Evolutionary conservation across 2,888 invertebrate species (phyloP).

Genomic region (Stegophylla sp.): DNA sequence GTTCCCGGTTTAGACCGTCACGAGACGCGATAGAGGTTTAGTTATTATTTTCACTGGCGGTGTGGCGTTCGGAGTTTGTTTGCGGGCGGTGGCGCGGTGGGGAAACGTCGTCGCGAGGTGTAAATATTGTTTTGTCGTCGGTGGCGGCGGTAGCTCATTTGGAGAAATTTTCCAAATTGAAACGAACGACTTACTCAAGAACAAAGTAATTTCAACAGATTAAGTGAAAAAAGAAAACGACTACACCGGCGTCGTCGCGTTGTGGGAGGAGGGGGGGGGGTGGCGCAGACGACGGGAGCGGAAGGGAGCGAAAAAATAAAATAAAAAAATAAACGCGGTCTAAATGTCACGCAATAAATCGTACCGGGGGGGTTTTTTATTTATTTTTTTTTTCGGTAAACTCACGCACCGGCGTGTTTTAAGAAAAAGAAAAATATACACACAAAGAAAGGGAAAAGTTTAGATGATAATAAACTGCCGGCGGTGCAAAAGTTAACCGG

Average conservation of each 20-base stretch:
- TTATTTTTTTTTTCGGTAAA: constrained; percentile 36
- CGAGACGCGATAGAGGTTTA: too few species aligned
- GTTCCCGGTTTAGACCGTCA: too few species aligned
- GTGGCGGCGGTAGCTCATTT: background rate
- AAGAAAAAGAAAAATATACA: constrained; percentile 9
- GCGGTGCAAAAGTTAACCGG: constrained; percentile 23
- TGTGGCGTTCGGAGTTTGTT: too few species aligned
- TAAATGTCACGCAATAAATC: constrained; percentile 55
- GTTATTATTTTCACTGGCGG: too few species aligned
- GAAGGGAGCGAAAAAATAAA: background rate
- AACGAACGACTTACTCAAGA: constrained; percentile 52
- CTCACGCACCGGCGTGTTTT: background rate
- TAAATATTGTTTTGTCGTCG: constrained; percentile 22
- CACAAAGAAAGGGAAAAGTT: constrained; percentile 47
- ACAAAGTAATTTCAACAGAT: constrained; percentile 56
- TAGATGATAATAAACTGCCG: constrained; percentile 53
- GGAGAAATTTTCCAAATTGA: constrained; percentile 44
- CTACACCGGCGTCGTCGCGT: background rate
- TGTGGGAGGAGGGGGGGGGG: background rate
- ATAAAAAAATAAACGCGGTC: constrained; percentile 10
- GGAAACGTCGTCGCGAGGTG: background rate
- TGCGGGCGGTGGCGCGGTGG: background rate
- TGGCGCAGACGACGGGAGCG: background rate
- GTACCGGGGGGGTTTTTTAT: too few species aligned
- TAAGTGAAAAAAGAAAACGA: constrained; percentile 54